Evolutionary conservation across 2,113 vertebrate genomes (phyloP).

Genomic region (Erythrocercus mccallii): DNA sequence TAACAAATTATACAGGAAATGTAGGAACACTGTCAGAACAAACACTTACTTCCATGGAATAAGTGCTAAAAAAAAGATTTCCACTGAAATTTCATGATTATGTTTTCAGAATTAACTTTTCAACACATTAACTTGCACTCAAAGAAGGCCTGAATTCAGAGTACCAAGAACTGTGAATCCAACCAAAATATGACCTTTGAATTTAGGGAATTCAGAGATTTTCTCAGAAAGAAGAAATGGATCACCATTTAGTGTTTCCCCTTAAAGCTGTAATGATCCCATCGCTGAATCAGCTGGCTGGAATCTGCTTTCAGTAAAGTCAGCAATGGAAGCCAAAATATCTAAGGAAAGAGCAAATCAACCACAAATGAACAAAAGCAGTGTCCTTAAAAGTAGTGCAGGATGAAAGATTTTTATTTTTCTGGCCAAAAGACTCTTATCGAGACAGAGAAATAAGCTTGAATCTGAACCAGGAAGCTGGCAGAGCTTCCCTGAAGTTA

Average conservation of each 20-base stretch:
- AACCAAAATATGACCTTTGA: not conserved
- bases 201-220: not conserved
- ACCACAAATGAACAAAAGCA: not conserved
- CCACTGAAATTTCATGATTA: not conserved
- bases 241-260: not conserved
- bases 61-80: not conserved
- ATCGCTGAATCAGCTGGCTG: not conserved
- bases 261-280: not conserved
- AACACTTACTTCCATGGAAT: not conserved
- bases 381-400: fast-evolving
- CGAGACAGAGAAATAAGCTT: not conserved
- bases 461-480: not conserved
- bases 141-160: not conserved
- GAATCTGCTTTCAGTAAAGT: not conserved
- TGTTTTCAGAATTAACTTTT: not conserved
- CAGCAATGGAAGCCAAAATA: not conserved
- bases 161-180: not conserved
- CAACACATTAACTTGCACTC: not conserved
- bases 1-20: not conserved
- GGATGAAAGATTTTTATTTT: not conserved
- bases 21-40: not conserved
- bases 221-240: not conserved
- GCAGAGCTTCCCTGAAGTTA: not conserved
- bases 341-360: not conserved
- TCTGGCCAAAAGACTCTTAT: fast-evolving